phyloP scores from a whole-genome alignment of 2,113 vertebrate genomes.

The Dryoscopus gambensis region DNA sequence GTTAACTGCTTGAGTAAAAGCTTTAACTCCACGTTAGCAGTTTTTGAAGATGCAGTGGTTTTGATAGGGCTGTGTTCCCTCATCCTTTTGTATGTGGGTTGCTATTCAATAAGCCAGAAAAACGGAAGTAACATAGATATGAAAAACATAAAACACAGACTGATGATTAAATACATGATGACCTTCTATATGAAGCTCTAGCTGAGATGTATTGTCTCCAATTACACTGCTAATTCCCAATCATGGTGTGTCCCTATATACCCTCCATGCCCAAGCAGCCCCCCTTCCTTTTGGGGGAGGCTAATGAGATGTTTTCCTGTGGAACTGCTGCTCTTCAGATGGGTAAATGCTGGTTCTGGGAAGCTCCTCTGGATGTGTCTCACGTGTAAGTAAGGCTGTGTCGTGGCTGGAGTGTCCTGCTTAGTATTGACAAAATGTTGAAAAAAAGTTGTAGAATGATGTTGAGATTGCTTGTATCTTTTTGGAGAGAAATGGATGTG shows the following conservation, averaged over 20 bases:
- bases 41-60: background rate
- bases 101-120: background rate
- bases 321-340: background rate
- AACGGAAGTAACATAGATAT: background rate
- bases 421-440: background rate
- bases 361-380: background rate
- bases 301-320: background rate
- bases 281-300: accelerated
- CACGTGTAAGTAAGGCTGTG: background rate
- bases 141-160: background rate
- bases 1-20: background rate
- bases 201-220: background rate
- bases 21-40: background rate
- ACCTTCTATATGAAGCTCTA: background rate
- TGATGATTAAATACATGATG: background rate
- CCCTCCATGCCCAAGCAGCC: accelerated
- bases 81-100: background rate
- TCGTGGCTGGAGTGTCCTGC: background rate
- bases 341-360: background rate
- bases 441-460: background rate
- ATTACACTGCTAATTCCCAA: background rate
- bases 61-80: background rate
- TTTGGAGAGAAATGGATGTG: background rate
- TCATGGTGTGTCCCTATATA: background rate
- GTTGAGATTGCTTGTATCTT: background rate